Evolutionary conservation across 2,113 vertebrate species (phyloP).

Genomic region (Brienomyrus brachyistius): DNA sequence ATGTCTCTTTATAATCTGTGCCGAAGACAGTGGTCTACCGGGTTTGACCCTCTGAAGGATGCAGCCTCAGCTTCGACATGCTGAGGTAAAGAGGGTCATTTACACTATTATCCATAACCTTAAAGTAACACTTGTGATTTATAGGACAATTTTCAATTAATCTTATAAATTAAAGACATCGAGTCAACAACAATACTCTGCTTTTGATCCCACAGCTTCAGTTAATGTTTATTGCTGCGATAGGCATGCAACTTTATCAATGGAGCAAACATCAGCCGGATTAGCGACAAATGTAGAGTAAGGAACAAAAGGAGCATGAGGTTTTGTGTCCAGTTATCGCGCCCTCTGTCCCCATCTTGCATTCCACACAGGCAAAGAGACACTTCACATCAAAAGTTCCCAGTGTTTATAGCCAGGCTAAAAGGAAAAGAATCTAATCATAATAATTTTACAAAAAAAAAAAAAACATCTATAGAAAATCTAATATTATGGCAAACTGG

Average conservation of each 20-base stretch:
- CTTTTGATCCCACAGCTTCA: not conserved
- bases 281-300: not conserved
- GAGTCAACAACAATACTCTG: not conserved
- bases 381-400: not conserved
- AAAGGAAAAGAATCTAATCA: not conserved
- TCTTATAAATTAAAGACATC: not conserved
- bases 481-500: not conserved
- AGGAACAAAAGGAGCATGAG: not conserved
- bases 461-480: not conserved
- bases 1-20: conserved; percentile 19
- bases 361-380: not conserved
- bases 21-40: not conserved
- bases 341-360: not conserved
- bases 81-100: not conserved
- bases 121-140: not conserved
- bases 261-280: not conserved
- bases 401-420: not conserved
- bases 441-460: not conserved
- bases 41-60: not conserved
- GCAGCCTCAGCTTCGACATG: not conserved
- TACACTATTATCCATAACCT: not conserved
- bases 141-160: not conserved
- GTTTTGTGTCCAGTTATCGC: not conserved
- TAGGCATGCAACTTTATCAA: not conserved
- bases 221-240: not conserved